Percentiles rank a stretch among this genome's conserved stretches.
phyloP scores from a whole-genome alignment of 2,113 vertebrate genomes.

The Gymnobelideus leadbeateri region DNA sequence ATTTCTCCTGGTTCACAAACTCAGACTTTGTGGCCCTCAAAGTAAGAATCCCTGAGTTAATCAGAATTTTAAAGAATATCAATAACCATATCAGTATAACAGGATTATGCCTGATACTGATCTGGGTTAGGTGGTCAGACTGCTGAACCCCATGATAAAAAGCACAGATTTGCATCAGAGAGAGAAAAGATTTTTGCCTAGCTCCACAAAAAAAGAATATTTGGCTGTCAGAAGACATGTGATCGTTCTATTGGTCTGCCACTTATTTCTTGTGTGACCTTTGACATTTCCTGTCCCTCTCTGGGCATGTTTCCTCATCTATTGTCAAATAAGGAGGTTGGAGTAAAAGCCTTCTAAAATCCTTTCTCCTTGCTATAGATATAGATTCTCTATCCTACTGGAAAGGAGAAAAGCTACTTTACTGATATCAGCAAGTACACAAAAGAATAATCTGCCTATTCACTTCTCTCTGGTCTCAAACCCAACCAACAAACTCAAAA shows the following conservation, averaged over 20 bases:
- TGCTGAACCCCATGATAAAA: not conserved
- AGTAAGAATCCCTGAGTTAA: conserved; percentile 47
- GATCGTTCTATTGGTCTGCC: not conserved
- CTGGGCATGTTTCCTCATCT: not conserved
- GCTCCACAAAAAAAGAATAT: not conserved
- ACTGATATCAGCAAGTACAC: not conserved
- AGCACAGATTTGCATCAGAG: not conserved
- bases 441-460: not conserved
- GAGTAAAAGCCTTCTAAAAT: not conserved
- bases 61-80: conserved; percentile 54
- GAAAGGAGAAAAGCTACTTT: not conserved
- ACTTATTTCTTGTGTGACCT: not conserved
- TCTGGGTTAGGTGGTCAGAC: not conserved
- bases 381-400: not conserved
- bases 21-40: conserved; percentile 3
- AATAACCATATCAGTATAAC: conserved; percentile 32
- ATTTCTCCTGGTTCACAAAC: not conserved
- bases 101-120: conserved; percentile 33
- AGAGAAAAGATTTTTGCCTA: not conserved
- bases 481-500: not conserved
- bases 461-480: not conserved
- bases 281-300: not conserved
- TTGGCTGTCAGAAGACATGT: not conserved
- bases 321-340: not conserved
- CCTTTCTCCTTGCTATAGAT: not conserved